phyloP scores from a whole-genome alignment of 2,113 vertebrate species.

The Nannospalax galili region DNA sequence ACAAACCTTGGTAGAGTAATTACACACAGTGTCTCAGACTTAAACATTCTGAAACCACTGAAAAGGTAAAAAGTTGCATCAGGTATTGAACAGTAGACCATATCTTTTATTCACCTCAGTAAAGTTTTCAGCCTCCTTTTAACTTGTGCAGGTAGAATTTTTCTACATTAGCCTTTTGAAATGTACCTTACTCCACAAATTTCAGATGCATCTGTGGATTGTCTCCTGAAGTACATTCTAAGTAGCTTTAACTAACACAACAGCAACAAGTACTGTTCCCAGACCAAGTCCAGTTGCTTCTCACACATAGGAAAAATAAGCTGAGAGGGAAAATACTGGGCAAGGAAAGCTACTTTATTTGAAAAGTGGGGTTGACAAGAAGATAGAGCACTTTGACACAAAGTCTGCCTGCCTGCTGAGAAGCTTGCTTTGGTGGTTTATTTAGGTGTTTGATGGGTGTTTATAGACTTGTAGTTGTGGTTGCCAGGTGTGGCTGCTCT shows the following conservation, averaged over 20 bases:
- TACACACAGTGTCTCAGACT: neutral
- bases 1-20: neutral
- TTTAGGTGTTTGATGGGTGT: too few relatives aligned
- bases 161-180: neutral
- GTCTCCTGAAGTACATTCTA: neutral
- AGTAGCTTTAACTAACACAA: neutral
- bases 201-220: neutral
- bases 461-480: neutral
- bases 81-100: neutral
- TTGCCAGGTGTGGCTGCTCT: too few relatives aligned
- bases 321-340: neutral
- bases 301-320: neutral
- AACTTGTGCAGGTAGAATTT: neutral
- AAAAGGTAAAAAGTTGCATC: neutral
- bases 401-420: neutral
- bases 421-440: neutral
- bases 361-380: neutral
- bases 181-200: neutral
- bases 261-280: neutral
- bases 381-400: neutral
- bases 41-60: neutral
- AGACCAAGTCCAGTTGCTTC: neutral
- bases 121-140: neutral
- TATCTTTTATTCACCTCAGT: neutral
- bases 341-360: neutral